Percentiles rank a stretch among this genome's conserved stretches.
phyloP scores from a whole-genome alignment of 2,888 invertebrate genomes.

The Cantharis flavilabris region DNA sequence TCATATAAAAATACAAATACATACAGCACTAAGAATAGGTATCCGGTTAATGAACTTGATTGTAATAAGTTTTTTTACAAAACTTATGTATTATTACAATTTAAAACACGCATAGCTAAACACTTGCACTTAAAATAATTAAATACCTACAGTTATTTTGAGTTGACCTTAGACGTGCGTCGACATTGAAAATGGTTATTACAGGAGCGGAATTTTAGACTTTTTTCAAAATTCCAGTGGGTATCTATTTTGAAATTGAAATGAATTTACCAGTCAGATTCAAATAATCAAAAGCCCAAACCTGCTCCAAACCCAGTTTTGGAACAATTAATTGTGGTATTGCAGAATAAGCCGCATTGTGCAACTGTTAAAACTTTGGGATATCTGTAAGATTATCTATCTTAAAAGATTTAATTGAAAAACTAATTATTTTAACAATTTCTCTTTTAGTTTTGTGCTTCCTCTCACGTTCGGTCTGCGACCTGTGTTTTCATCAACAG shows the following conservation, averaged over 20 bases:
- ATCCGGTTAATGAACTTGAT: slow-evolving; percentile 2
- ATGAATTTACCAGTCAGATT: background rate
- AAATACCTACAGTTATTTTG: background rate
- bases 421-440: too few species aligned
- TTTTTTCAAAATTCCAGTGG: background rate
- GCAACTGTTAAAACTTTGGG: too few species aligned
- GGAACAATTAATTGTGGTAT: background rate
- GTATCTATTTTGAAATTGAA: background rate
- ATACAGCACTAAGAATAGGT: background rate
- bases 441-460: too few species aligned
- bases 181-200: background rate
- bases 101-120: background rate
- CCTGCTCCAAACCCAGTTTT: background rate
- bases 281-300: background rate
- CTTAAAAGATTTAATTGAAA: too few species aligned
- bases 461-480: too few species aligned
- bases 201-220: background rate
- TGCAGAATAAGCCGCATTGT: too few species aligned
- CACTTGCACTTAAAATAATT: background rate
- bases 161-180: background rate
- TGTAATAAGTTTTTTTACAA: background rate
- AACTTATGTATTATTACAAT: background rate
- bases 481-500: too few species aligned
- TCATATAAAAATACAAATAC: background rate
- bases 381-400: too few species aligned